phyloP scores from a whole-genome alignment of 2,888 invertebrate species.

The Pristionchus fissidentatus region DNA sequence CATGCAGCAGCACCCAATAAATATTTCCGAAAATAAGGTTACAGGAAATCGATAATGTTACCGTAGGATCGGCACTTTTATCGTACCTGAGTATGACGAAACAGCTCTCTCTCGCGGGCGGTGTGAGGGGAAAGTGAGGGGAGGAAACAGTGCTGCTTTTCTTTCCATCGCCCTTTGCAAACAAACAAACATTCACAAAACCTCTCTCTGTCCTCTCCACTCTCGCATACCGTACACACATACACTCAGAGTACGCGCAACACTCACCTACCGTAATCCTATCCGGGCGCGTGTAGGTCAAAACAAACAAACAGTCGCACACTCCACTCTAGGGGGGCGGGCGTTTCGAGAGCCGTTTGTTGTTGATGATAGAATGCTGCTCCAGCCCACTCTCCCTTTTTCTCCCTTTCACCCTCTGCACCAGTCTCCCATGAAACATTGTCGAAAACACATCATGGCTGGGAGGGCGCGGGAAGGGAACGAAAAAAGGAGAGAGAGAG shows the following conservation, averaged over 20 bases:
- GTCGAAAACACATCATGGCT: no score
- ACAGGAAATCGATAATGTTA: no score
- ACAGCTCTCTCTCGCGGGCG: background rate
- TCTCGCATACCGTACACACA: slow-evolving; percentile 8
- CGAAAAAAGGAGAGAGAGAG: background rate
- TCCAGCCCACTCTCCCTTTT: background rate
- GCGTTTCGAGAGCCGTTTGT: no score
- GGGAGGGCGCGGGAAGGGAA: background rate
- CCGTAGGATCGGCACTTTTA: no score
- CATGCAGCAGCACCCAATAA: no score
- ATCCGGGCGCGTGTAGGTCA: background rate
- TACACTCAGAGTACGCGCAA: slow-evolving; percentile 16
- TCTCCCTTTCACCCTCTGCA: background rate
- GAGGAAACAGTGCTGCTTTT: no score
- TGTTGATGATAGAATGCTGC: no score
- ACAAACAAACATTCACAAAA: background rate
- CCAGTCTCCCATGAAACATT: background rate
- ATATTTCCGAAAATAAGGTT: no score
- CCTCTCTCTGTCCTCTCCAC: slow-evolving; percentile 6
- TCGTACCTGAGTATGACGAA: no score
- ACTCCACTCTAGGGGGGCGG: slow-evolving; percentile 15
- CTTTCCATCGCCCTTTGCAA: background rate
- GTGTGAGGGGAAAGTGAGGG: no score
- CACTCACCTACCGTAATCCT: background rate
- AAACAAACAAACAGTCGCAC: slow-evolving; percentile 5